Evolutionary conservation across 2,113 vertebrate species (phyloP), one percentile per base, ranked within the genome.

Genomic region (Otis tarda): DNA sequence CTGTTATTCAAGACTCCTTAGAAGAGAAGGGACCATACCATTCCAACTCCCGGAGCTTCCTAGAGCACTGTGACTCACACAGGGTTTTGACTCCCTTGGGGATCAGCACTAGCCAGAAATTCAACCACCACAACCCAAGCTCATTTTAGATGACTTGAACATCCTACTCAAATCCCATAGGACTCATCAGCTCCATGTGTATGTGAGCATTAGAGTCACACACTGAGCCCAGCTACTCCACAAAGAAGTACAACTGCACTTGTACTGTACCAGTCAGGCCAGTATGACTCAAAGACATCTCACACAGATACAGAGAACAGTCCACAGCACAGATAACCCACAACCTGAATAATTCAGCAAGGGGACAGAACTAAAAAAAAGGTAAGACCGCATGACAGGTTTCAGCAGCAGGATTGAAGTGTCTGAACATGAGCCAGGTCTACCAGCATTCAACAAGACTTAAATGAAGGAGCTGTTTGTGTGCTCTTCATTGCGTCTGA

Each of bases 141-240:
- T 50, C 41, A 80, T 30, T 37, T 60, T 6, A 27, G 27, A 23
- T 9, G 37, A 57, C 6, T 2, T 5, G 9, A 59, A 24, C 22
- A 71, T 20, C 37, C 53, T 52, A 43, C 23, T 39, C 25, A 41
- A 74, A 68, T 5, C 28, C 77, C 5, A 1, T 25, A 56, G 55
- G 17, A 24, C 43, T 24, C 75, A 24, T 6, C 28, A 73, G 15
- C 28, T 28, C 12, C 31, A 10, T 0, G 7, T 3, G 2, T 16
- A 35, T 3, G 10, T 2, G 31, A 39, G 52, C 17, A 55, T 30
- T 41, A 45, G 16, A 33, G 63, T 10, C 25, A 47, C 31, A 47
- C 5, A 17, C 22, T 0, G 0, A 75, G 37, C 2, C 2, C 30
- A 59, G 41, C 56, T 30, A 17, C 27, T 53, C 39, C 5, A 57